Conservation (phyloP, 92 coral and sea anemone genomes). For the Virgularia gustaviana region DNA sequence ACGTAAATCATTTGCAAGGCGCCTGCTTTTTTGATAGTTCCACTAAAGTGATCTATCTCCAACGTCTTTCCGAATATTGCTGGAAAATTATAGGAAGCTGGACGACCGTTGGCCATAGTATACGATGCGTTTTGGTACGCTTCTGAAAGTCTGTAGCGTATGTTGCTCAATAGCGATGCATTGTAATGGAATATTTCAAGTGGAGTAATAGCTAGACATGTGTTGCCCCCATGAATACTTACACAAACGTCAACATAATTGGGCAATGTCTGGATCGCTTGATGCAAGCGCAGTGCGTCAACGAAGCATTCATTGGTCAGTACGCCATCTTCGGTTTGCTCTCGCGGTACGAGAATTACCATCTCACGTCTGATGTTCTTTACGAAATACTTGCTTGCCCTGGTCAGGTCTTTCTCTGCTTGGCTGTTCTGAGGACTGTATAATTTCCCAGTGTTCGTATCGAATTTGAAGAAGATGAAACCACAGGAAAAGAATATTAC, state of each 20-base stretch:
- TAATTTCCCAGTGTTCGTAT: slow-evolving; percentile 73
- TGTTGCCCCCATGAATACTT: slow-evolving; percentile 31
- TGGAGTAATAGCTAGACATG: slow-evolving; percentile 15
- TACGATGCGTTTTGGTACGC: slow-evolving; percentile 16
- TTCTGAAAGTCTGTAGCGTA: not conserved
- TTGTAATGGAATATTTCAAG: slow-evolving; percentile 19
- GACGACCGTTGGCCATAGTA: slow-evolving; percentile 58
- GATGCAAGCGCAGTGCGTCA: slow-evolving; percentile 56
- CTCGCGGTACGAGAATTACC: slow-evolving; percentile 7
- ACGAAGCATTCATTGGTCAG: slow-evolving; percentile 45
- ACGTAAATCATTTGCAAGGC: slow-evolving; percentile 63
- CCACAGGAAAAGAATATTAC: slow-evolving; percentile 72
- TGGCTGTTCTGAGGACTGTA: slow-evolving; percentile 84
- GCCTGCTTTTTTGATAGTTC: slow-evolving; percentile 46
- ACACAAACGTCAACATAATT: slow-evolving; percentile 54
- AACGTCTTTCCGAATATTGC: slow-evolving; percentile 49
- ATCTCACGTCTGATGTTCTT: slow-evolving; percentile 22
- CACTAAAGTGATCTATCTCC: slow-evolving; percentile 11
- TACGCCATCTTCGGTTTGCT: slow-evolving; percentile 24
- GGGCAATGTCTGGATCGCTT: slow-evolving; percentile 39
- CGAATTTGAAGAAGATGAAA: slow-evolving; percentile 65
- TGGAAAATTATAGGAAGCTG: slow-evolving; percentile 44
- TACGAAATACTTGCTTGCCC: slow-evolving; percentile 43
- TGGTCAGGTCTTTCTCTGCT: slow-evolving; percentile 62
- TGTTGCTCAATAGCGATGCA: not conserved